Evolutionary conservation across 2,888 invertebrate genomes (phyloP).

Genomic region (Argynnis bischoffii): DNA sequence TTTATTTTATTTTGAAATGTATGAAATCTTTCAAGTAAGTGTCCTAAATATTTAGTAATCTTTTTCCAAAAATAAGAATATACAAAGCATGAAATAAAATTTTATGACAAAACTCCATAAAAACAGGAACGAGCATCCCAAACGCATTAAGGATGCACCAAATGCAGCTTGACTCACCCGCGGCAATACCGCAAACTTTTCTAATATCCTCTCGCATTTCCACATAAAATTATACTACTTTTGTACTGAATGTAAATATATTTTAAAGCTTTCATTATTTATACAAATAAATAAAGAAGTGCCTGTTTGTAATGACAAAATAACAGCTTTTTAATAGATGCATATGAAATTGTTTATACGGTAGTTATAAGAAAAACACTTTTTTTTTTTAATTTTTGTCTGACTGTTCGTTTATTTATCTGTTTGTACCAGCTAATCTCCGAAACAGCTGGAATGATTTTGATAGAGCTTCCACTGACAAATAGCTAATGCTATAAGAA

Average conservation of each 20-base stretch:
- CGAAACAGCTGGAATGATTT: too few relatives aligned
- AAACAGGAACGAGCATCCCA: slow-evolving; percentile 18
- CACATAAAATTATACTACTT: slow-evolving; percentile 13
- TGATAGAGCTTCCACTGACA: too few relatives aligned
- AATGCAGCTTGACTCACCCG: slow-evolving; percentile 28
- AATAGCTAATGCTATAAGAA: too few relatives aligned
- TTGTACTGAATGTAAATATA: neutral
- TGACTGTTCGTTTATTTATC: too few relatives aligned
- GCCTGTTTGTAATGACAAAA: neutral
- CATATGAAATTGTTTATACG: too few relatives aligned
- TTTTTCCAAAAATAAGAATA: slow-evolving; percentile 8
- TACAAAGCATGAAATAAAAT: slow-evolving; percentile 13
- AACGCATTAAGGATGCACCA: slow-evolving; percentile 30
- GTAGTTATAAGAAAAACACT: too few relatives aligned
- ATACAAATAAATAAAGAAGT: too few relatives aligned
- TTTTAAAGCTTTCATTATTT: neutral
- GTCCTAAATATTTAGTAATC: neutral
- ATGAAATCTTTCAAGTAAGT: too few relatives aligned
- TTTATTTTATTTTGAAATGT: too few relatives aligned
- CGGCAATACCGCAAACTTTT: slow-evolving; percentile 23
- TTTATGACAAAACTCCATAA: slow-evolving; percentile 4
- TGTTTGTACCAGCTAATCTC: too few relatives aligned
- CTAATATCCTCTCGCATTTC: slow-evolving; percentile 8
- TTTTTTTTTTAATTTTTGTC: too few relatives aligned
- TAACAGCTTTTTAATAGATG: neutral